Evolutionary conservation across 2,113 vertebrate genomes (phyloP), one percentile per base, ranked within the genome.

Genomic region (Percopsis transmontana): DNA sequence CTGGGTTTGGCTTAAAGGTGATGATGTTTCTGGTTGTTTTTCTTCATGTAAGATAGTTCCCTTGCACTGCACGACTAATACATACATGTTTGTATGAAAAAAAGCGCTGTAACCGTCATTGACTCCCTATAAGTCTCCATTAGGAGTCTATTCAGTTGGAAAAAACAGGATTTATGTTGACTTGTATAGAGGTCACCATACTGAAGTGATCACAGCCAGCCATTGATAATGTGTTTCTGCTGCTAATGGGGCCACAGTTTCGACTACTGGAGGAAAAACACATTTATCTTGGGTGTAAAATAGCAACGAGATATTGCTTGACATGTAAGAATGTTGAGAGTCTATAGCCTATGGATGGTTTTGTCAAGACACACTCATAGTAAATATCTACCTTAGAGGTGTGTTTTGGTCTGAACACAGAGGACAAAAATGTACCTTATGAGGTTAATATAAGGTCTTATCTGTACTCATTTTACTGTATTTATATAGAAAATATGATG

Each of bases 151-250:
- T 6, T 56, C 27, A 16, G 15, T 39, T 24, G 33, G 51, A 51
- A 19, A 1, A 41, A 6, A 20, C 33, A 20, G 13, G 2, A 44
- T 5, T 3, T 27, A 19, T 0, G 44, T 53, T n/a, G 2, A 6
- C 55, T 55, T 3, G 54, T 11, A 38, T 21, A 62, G 41, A 14
- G 73, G 62, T 84, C 81, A 77, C 38, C 75, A 76, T 76, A 7
- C 55, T 79, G 72, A 70, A 80, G 64, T 44, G 55, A 75, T 81
- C 66, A 72, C 20, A n/a, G 44, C 5, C 61, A 19, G 73, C 24
- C 59, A 50, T 58, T 68, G 61, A 68, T 63, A 1, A 38, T 1
- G 48, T 33, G 70, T 62, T 61, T 62, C 48, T 42, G 70, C 47
- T 66, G 38, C 2, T 48, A 40, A 50, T 62, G 16, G 58, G 66